Conservation (phyloP, 2,888 invertebrate genomes). For the Acanthacorydalis orientalis region DNA sequence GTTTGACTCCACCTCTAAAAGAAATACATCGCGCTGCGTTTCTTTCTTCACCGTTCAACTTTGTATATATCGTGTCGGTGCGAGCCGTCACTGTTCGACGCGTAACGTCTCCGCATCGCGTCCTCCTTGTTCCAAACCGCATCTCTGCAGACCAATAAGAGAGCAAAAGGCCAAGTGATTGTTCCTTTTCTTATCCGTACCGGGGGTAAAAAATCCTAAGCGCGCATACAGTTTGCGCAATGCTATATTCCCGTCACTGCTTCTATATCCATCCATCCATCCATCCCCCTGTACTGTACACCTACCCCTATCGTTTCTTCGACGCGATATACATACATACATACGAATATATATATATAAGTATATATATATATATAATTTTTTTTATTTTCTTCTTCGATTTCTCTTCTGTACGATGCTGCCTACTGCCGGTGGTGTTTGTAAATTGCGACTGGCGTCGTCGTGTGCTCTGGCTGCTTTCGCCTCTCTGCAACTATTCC, state of each 20-base stretch:
- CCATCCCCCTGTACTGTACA: background rate
- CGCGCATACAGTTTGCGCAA: constrained; percentile 6
- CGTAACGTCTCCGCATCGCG: constrained; percentile 7
- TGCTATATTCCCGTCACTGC: background rate
- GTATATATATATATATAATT: too few relatives aligned
- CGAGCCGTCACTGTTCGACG: constrained; percentile 5
- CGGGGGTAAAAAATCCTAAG: constrained; percentile 6
- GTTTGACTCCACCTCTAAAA: background rate
- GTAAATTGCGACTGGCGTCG: too few relatives aligned
- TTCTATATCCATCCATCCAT: background rate
- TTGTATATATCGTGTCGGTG: constrained; percentile 1
- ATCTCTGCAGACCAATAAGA: constrained; percentile 6
- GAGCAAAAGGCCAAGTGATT: constrained; percentile 7
- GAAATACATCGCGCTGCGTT: background rate
- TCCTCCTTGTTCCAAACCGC: background rate
- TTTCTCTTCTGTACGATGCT: too few relatives aligned
- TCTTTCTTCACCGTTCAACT: background rate
- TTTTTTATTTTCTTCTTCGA: too few relatives aligned
- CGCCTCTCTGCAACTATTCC: too few relatives aligned
- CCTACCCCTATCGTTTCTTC: background rate
- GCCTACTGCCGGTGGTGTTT: too few relatives aligned
- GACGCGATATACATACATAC: background rate
- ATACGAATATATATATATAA: background rate
- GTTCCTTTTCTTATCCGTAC: constrained; percentile 3
- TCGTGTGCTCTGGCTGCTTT: too few relatives aligned